Evolutionary conservation across 2,797 vertebrate species (phyloP), one percentile per base, ranked within the genome.

Genomic region (Platyrinchus mystaceus): DNA sequence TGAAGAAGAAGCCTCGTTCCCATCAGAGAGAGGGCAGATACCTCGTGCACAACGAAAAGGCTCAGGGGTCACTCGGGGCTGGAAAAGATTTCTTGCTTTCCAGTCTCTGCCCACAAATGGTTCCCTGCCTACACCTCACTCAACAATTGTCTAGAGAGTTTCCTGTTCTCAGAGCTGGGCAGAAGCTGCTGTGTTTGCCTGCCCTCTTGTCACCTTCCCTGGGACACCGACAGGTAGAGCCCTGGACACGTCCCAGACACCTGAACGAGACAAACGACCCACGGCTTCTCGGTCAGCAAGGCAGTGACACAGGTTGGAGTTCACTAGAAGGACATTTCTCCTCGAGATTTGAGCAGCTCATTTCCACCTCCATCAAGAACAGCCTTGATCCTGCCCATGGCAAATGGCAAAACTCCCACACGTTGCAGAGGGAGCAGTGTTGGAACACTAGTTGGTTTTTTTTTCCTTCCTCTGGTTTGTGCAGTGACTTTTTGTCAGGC

Each of bases 131-230:
- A 95, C 94, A 94, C 43, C 91, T 88, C 85, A 69, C 67, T 3
- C 5, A 94, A 78, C 50, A 47, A 66, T 79, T 93, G 94, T 94
- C 95, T 95, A 41, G 55, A 59, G 90, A 88, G 90, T 82, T 96
- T 96, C 93, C 95, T 96, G 91, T 91, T 94, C 73, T 94, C 88
- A 91, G 80, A 59, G 67, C 37, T n/a, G 73, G 75, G 89, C 63
- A 92, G 75, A 83, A 82, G 66, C 49, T 89, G 85, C 66, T 56
- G 27, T 64, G 41, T 53, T 77, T 70, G 49, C 26, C 39, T 37
- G 59, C 21, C 12, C 39, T 63, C 0, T 0, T 30, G 47, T 68
- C 91, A 91, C 70, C 73, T n/a, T n/a, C 37, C 73, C 14, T 20
- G 52, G 84, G 44, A 63, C 63, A 52, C 18, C 50, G 36, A 34